Evolutionary conservation across 2,797 vertebrate species (phyloP).

Genomic region (Sebastes matsubarae): DNA sequence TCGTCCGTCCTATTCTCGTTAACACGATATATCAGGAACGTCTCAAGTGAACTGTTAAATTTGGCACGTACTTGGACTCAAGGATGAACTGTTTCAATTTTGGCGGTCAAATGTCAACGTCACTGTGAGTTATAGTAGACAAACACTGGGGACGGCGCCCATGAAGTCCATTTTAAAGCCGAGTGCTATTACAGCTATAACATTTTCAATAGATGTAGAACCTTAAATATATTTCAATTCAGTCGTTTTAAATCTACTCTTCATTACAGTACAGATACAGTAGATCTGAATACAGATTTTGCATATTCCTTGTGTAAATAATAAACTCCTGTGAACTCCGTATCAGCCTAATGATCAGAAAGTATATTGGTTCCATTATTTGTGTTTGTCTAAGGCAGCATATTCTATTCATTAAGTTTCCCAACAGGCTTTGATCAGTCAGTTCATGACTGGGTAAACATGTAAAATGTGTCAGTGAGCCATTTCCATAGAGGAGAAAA

Average conservation of each 20-base stretch:
- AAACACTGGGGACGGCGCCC: background rate
- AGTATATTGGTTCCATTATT: background rate
- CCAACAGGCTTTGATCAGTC: slow-evolving; percentile 8
- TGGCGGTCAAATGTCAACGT: too few species aligned
- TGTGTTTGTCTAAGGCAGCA: background rate
- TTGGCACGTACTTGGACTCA: too few species aligned
- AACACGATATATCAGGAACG: too few species aligned
- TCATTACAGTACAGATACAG: background rate
- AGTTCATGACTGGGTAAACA: slow-evolving; percentile 22
- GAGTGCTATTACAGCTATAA: slow-evolving; percentile 2
- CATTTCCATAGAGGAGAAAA: slow-evolving; percentile 18
- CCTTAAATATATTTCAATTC: slow-evolving; percentile 16
- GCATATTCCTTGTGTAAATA: background rate
- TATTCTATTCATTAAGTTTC: slow-evolving; percentile 14
- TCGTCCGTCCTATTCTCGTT: too few species aligned
- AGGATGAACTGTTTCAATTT: too few species aligned
- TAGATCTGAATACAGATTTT: background rate
- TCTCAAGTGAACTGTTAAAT: too few species aligned
- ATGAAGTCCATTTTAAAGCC: background rate
- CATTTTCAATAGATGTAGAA: slow-evolving; percentile 3
- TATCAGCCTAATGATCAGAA: background rate
- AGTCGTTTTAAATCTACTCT: background rate
- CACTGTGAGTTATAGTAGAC: background rate
- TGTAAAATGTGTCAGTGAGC: slow-evolving; percentile 34
- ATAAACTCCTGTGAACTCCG: background rate